phyloP scores from a whole-genome alignment of 1,140 invertebrate species.

The Dreissena polymorpha region DNA sequence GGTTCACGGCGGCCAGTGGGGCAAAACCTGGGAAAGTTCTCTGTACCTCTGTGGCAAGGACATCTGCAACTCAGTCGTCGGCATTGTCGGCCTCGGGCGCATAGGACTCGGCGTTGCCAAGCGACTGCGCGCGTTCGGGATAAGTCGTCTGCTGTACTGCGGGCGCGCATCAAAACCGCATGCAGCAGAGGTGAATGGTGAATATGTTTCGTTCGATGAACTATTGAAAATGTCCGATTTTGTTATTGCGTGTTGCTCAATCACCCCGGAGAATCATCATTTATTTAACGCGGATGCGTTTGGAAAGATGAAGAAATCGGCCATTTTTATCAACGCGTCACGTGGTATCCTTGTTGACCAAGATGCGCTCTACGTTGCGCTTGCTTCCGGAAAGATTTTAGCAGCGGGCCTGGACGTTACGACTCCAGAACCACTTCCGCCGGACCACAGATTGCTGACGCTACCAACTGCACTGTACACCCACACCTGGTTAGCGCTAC shows the following conservation, averaged over 20 bases:
- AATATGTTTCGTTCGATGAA: constrained; percentile 83
- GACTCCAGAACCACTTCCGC: constrained; percentile 93
- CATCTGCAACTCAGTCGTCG: constrained; percentile 89
- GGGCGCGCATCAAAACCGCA: constrained; percentile 85
- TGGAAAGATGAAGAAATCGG: constrained; percentile 75
- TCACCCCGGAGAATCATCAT: constrained; percentile 70
- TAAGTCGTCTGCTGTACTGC: constrained; percentile 86
- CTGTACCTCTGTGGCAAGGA: constrained; percentile 93
- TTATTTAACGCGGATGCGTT: constrained; percentile 75
- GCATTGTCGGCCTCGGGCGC: constrained; percentile 90
- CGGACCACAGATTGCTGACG: constrained; percentile 88
- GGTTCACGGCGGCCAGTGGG: constrained; percentile 71
- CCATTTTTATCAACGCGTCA: constrained; percentile 77
- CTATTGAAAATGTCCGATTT: constrained; percentile 76
- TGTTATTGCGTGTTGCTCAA: constrained; percentile 75
- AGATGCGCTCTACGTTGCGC: constrained; percentile 72
- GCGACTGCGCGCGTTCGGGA: constrained; percentile 86
- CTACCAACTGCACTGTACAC: constrained; percentile 92
- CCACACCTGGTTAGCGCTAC: constrained; percentile 97
- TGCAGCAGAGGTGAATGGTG: constrained; percentile 83
- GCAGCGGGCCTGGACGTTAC: constrained; percentile 96
- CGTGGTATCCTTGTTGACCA: constrained; percentile 78
- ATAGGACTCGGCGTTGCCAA: constrained; percentile 86
- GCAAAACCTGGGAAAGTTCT: constrained; percentile 93
- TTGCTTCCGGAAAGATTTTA: constrained; percentile 83